These are phyloP conservation scores for Uropetala carovei DNA, from an alignment of 2,888 invertebrate genomes.

Conservation along the genomic window DNA sequence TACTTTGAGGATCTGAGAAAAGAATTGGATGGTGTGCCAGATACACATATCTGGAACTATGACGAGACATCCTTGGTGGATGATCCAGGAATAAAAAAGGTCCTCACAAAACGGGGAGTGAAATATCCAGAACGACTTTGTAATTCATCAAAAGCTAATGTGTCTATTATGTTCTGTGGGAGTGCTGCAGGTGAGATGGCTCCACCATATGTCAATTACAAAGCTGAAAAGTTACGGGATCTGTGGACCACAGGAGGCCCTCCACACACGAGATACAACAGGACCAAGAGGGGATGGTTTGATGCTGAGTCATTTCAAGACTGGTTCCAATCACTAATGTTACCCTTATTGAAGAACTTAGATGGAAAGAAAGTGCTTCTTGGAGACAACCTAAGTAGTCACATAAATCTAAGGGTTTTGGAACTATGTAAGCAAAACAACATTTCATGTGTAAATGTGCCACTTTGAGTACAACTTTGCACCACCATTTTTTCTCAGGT, in stretches of 20 bases:
- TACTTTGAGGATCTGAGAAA: background rate
- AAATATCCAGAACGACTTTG: constrained; percentile 72
- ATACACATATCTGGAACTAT: too few species aligned
- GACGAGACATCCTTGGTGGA: constrained; percentile 72
- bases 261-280: background rate
- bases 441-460: constrained; percentile 71
- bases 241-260: constrained; percentile 71
- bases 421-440: constrained; percentile 70
- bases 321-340: background rate
- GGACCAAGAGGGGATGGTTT: background rate
- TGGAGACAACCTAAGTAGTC: constrained; percentile 71
- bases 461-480: too few species aligned
- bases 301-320: background rate
- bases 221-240: constrained; percentile 69
- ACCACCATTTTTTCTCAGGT: too few species aligned
- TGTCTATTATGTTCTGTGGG: constrained; percentile 72
- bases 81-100: constrained; percentile 71
- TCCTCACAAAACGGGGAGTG: constrained; percentile 70
- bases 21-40: background rate
- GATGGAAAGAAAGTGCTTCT: constrained; percentile 70
- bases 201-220: constrained; percentile 73
- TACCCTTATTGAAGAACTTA: constrained; percentile 66
- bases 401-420: constrained; percentile 70
- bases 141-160: constrained; percentile 71
- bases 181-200: constrained; percentile 72